A percentile compares a stretch with the other conserved stretches of the same genome.
phyloP scores from a whole-genome alignment of 2,797 vertebrate species.

The Microctenopoma steveboyesi region DNA sequence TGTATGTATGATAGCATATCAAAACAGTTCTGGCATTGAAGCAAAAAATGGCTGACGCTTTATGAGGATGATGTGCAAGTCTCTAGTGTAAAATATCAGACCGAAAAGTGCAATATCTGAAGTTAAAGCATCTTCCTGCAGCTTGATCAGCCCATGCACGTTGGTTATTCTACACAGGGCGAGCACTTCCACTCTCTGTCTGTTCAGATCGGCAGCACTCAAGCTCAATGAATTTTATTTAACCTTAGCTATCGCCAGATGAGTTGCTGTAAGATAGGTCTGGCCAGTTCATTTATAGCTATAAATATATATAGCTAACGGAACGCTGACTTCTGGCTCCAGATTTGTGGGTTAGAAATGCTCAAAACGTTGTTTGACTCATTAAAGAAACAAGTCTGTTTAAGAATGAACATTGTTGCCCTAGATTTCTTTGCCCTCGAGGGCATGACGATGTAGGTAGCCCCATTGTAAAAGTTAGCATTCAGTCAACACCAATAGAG shows the following conservation, averaged over 20 bases:
- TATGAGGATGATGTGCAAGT: constrained; percentile 13
- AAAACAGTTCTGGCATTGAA: constrained; percentile 38
- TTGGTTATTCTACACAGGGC: constrained; percentile 45
- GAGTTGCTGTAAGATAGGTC: constrained; percentile 50
- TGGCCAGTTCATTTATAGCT: constrained; percentile 42
- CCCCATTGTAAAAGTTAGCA: constrained; percentile 38
- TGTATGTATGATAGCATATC: constrained; percentile 41
- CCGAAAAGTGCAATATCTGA: constrained; percentile 49
- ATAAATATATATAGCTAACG: constrained; percentile 19
- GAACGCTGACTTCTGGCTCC: constrained; percentile 57
- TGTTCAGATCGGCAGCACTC: constrained; percentile 51
- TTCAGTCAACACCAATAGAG: constrained; percentile 35
- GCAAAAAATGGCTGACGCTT: constrained; percentile 36
- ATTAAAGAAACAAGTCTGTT: constrained; percentile 51
- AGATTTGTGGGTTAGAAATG: constrained; percentile 37
- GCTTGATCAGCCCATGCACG: constrained; percentile 33
- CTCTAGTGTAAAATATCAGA: constrained; percentile 39
- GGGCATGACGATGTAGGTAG: constrained; percentile 43
- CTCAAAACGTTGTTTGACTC: constrained; percentile 46
- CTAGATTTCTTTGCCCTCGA: constrained; percentile 52
- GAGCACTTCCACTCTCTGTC: constrained; percentile 43
- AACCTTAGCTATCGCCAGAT: constrained; percentile 62
- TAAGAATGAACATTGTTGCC: constrained; percentile 41
- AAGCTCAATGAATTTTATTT: constrained; percentile 67
- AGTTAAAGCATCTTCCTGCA: constrained; percentile 33